Evolutionary conservation across 2,888 invertebrate genomes (phyloP), one percentile per base, ranked within the genome.

Genomic region (Hirtodrosophila trivittata): DNA sequence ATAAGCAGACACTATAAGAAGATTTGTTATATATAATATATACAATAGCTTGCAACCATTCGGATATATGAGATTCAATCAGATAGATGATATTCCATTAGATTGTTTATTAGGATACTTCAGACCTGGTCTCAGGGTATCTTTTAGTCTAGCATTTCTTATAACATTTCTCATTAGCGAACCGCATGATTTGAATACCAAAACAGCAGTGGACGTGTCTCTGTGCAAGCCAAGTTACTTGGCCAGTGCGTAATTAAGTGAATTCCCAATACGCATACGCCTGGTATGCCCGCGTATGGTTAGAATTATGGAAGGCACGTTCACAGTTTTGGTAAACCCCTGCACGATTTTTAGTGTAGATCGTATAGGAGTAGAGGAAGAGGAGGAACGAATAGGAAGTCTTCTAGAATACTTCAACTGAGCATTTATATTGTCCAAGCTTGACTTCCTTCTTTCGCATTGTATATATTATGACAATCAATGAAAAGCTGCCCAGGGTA

Each of bases 111-210:
- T n/a, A n/a, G n/a, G n/a, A n/a, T n/a, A n/a, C 55, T 32, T n/a
- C 3, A 6, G 4, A 4, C 25, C 25, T 25, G 25, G 25, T 25
- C 25, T 25, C 18, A 21, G 18, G 18, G 18, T 21, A 21, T 21
- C 3, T 21, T 5, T 21, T 21, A 21, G 18, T 21, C 18, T 21
- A 3, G 5, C 18, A 21, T 59, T 63, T 60, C 70, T 70, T 74
- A 73, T 69, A 70, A 65, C 67, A 51, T 73, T 59, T 50, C 77
- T 71, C 81, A 77, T 68, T 77, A 68, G 77, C 60, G 50, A 54
- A 45, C 33, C 46, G 47, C 82, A 75, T 72, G 82, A 75, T 77
- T 69, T 68, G 81, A 77, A 81, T 77, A 63, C 55, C 59, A 68
- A 77, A 77, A 58, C 41, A 54, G 64, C 32, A 30, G 5, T 57